Conservation (phyloP, 2,797 vertebrate genomes). For the Sebastolobus altivelis region DNA sequence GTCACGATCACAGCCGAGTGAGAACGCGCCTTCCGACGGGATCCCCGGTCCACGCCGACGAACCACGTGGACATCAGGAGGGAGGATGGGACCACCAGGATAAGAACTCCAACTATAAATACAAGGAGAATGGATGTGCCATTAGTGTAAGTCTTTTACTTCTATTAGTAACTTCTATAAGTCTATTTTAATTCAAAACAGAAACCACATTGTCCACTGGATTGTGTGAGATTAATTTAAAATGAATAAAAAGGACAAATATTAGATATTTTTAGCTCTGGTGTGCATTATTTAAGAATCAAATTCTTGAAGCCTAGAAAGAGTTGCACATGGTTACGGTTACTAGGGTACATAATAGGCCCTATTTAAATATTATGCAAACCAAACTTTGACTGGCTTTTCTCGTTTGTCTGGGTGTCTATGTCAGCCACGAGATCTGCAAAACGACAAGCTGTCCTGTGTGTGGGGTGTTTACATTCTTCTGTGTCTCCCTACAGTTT, state of each 20-base stretch:
- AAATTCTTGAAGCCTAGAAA: not conserved
- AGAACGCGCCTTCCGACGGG: not conserved
- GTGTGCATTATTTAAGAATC: not conserved
- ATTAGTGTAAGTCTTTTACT: constrained; percentile 59
- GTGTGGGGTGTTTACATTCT: constrained; percentile 33
- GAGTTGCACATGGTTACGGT: not conserved
- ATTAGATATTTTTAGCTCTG: not conserved
- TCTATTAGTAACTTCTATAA: too few species aligned
- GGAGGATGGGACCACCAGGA: constrained; percentile 47
- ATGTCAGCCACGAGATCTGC: constrained; percentile 1
- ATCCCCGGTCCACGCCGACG: not conserved
- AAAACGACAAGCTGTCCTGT: not conserved
- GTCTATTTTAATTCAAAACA: not conserved
- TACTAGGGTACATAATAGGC: not conserved
- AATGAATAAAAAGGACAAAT: not conserved
- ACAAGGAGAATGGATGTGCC: constrained; percentile 28
- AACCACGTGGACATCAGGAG: constrained; percentile 22
- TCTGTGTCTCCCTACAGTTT: not conserved
- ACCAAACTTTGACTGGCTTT: constrained; percentile 71
- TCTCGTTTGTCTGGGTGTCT: constrained; percentile 76
- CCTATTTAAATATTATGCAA: constrained; percentile 12
- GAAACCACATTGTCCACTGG: not conserved
- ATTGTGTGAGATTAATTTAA: not conserved
- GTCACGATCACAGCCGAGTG: not conserved
- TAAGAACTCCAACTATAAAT: constrained; percentile 59